Conservation (phyloP, 2,113 vertebrate genomes). For the Ornithorhynchus anatinus region DNA sequence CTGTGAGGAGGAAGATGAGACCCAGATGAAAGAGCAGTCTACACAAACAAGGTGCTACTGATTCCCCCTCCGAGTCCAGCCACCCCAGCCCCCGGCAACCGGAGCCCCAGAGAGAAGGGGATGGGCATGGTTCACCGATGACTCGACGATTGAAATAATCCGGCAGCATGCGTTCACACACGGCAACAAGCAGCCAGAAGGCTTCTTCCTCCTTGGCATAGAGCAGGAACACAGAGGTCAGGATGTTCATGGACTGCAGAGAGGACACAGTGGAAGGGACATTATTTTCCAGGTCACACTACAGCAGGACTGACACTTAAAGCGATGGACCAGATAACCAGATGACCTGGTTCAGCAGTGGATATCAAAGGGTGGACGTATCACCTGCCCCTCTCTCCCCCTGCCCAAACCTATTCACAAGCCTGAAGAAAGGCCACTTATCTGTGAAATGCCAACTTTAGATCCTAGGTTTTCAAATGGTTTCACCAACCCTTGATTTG, state of each 20-base stretch:
- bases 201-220: conserved; percentile 96
- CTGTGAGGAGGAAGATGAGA: too few relatives aligned
- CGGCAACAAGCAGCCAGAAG: conserved; percentile 94
- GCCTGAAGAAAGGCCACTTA: too few relatives aligned
- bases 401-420: not conserved
- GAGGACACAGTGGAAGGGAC: conserved; percentile 10
- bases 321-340: not conserved
- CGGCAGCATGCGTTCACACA: conserved; percentile 95
- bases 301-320: too few relatives aligned
- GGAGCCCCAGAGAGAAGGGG: not conserved
- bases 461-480: too few relatives aligned
- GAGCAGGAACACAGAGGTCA: conserved; percentile 91
- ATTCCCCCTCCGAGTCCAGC: too few relatives aligned
- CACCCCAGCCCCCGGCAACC: too few relatives aligned
- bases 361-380: not conserved
- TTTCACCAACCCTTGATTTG: too few relatives aligned
- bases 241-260: conserved; percentile 95
- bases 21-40: fast-evolving
- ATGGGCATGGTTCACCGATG: conserved; percentile 76
- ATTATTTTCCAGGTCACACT: not conserved
- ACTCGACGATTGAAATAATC: conserved; percentile 97
- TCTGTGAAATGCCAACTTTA: too few relatives aligned
- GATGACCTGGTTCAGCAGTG: not conserved
- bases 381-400: not conserved
- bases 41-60: too few relatives aligned